Evolutionary conservation across 2,888 invertebrate species (phyloP).

Genomic region (Dryobotodes eremita): DNA sequence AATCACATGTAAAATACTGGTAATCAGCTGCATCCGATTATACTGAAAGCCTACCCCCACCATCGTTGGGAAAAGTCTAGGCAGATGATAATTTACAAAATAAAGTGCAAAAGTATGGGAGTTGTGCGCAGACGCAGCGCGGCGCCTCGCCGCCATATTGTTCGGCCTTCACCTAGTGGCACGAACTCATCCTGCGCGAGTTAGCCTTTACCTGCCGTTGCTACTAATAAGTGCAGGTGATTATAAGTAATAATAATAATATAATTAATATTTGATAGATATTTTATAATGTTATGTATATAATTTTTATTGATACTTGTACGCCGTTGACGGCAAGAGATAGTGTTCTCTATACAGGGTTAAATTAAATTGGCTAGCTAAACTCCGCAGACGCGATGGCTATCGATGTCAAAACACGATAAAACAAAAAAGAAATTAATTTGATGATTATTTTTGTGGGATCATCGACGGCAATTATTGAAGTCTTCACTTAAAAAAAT

Average conservation of each 20-base stretch:
- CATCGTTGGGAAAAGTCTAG: not conserved
- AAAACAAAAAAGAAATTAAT: too few species aligned
- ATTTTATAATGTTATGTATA: too few species aligned
- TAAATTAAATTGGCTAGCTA: too few species aligned
- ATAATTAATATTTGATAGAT: not conserved
- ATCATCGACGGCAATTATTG: too few species aligned
- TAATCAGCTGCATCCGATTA: too few species aligned
- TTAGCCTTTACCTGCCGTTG: constrained; percentile 31
- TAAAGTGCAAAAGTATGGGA: constrained; percentile 18
- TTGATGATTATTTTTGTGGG: too few species aligned
- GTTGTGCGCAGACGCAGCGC: constrained; percentile 59
- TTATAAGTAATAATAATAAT: not conserved
- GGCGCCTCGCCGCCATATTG: constrained; percentile 64
- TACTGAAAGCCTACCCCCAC: not conserved
- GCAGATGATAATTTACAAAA: not conserved
- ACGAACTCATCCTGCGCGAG: constrained; percentile 64
- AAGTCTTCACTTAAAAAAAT: too few species aligned
- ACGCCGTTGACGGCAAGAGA: too few species aligned
- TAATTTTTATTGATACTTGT: too few species aligned
- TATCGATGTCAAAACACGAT: too few species aligned
- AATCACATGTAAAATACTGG: not conserved
- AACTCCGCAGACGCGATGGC: too few species aligned
- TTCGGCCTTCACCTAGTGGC: constrained; percentile 70
- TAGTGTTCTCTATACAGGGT: too few species aligned
- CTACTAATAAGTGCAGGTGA: constrained; percentile 10